A percentile compares a stretch with the other conserved stretches of the same genome.
Evolutionary conservation across 35 echinoderm and acorn worm genomes (phyloP).

Genomic region (Lytechinus variegatus): DNA sequence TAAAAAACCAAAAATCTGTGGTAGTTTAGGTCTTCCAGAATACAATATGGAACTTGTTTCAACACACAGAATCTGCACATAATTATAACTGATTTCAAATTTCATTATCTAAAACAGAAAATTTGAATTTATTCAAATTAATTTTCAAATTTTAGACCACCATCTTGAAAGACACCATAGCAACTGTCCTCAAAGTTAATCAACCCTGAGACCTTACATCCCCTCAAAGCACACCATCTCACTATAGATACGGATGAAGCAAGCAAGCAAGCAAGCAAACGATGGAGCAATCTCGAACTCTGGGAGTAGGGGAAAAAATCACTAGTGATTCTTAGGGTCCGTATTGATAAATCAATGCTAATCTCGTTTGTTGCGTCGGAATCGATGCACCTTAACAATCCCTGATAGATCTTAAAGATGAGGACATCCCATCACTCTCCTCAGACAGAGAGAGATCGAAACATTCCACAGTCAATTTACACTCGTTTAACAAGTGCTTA

Average conservation of each 20-base stretch:
- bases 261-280: not conserved
- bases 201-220: not conserved
- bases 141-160: not conserved
- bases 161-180: not conserved
- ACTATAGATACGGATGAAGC: not conserved
- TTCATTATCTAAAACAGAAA: too few species aligned
- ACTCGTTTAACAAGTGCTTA: constrained; percentile 11
- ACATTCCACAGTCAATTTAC: constrained; percentile 11
- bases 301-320: not conserved
- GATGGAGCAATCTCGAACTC: not conserved
- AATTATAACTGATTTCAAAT: too few species aligned
- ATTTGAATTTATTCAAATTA: not conserved
- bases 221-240: not conserved
- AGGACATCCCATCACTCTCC: not conserved
- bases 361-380: not conserved
- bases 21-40: too few species aligned
- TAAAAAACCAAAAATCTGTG: too few species aligned
- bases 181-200: not conserved
- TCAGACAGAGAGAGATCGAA: not conserved
- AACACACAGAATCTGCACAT: too few species aligned
- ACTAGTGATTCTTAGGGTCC: not conserved
- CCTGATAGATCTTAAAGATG: not conserved
- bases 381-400: not conserved
- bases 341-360: constrained; percentile 20
- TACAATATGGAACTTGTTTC: too few species aligned